Conservation (phyloP, 2,797 vertebrate species). For the Sarcophilus harrisii region DNA sequence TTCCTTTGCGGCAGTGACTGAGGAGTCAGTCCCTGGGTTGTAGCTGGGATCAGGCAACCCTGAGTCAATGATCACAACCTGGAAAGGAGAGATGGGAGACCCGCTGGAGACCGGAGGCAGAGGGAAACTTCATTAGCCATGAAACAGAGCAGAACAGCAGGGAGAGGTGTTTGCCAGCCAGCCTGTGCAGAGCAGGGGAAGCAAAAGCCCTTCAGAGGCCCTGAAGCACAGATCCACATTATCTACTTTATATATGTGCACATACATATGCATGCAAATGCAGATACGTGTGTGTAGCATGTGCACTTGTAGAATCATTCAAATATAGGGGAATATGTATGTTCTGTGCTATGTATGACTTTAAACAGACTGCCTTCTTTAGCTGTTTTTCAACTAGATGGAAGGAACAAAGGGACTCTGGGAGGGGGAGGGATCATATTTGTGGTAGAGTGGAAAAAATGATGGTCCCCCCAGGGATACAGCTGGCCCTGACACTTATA, state of each 20-base stretch:
- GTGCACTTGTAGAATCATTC: neutral
- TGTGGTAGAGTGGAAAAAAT: neutral
- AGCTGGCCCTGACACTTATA: neutral
- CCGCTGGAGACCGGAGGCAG: neutral
- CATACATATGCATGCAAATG: neutral
- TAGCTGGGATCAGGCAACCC: neutral
- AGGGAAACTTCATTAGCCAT: neutral
- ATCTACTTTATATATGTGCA: neutral
- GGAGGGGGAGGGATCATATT: neutral
- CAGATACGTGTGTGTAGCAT: neutral
- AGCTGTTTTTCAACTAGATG: neutral
- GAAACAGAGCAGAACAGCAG: neutral
- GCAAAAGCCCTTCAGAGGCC: neutral
- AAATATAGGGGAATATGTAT: neutral
- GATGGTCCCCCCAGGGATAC: neutral
- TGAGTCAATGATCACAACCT: conserved; percentile 20
- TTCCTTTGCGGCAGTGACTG: neutral
- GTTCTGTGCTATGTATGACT: neutral
- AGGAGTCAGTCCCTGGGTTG: neutral
- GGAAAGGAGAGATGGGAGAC: neutral
- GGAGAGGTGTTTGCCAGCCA: accelerated
- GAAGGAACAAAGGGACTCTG: neutral
- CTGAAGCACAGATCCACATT: neutral
- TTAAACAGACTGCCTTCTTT: neutral
- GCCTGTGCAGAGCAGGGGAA: neutral